Evolutionary conservation across 2,888 invertebrate genomes (phyloP), one percentile per base, ranked within the genome.

Genomic region (Meloe dianella): DNA sequence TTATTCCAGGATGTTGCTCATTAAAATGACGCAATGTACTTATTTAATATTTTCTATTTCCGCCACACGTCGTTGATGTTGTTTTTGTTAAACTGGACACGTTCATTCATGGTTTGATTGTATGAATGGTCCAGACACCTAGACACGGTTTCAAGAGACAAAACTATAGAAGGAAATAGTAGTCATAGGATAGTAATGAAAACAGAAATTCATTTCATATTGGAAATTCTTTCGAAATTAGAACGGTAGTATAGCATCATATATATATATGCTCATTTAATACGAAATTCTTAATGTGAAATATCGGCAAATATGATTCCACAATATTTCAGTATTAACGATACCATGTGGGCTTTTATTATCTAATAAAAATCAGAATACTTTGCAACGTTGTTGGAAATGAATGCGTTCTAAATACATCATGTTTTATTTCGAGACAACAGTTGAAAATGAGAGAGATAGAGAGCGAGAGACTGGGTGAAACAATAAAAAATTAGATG

Each of bases 1-100:
- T 61, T 73, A 71, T 69, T 70, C 65, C 75, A 74, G 75, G 75
- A 75, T 74, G 75, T 70, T 68, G 73, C 72, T 70, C 71, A 75
- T 75, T 75, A 75, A 74, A 71, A 68, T 71, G 71, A 73, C 73
- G 72, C 72, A 68, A 65, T 70, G 67, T 72, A 72, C 69, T 71
- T 72, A 70, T 73, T 72, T 69, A 68, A 72, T 73, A 72, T 70
- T 73, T 73, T 69, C 73, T 69, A 71, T 74, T 74, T 73, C 67
- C 70, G 70, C 62, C 68, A 71, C 68, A 64, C 69, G 66, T 54
- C 54, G 54, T 54, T n/a, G 24, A 54, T 54, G 54, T 54, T 27
- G 54, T 67, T 64, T 67, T 70, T 68, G 66, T 67, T 64, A 69
- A 54, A 71, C 69, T 68, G 67, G 70, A 72, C 67, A 69, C 65